These are phyloP conservation scores for Hipposideros armiger DNA, from an alignment of 2,113 vertebrate genomes.

Conservation along the genomic window DNA sequence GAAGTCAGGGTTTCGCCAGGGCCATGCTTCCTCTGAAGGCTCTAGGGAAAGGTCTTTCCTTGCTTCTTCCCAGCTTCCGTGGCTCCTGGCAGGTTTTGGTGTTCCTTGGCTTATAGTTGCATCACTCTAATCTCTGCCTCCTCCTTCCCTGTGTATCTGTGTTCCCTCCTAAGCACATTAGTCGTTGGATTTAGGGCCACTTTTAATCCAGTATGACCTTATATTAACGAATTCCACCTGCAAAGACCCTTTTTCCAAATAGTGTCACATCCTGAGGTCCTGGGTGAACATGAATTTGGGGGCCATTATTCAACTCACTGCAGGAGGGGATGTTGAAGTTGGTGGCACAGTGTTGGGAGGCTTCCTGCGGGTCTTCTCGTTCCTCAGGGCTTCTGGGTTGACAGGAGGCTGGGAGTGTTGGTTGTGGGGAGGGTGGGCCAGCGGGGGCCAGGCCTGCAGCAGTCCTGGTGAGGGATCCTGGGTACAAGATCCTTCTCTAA, in stretches of 20 bases:
- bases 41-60: neutral
- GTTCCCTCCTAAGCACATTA: neutral
- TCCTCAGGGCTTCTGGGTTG: neutral
- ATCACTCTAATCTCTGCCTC: neutral
- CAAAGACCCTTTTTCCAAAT: neutral
- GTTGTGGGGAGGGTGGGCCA: neutral
- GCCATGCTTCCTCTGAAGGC: neutral
- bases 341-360: neutral
- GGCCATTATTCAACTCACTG: neutral
- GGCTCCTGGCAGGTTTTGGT: neutral
- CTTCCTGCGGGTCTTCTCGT: neutral
- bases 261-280: neutral
- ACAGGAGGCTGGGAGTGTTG: neutral
- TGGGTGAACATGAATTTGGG: neutral
- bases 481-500: neutral
- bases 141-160: neutral
- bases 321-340: neutral
- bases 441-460: neutral
- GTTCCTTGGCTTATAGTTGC: neutral
- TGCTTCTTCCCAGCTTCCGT: neutral
- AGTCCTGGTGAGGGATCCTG: neutral
- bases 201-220: neutral
- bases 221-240: neutral
- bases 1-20: neutral
- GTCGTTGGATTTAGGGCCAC: neutral